A percentile compares a stretch with the other conserved stretches of the same genome.
These are phyloP conservation scores for Lutjanus campechanus DNA, from an alignment of 2,797 vertebrate species.

Conservation along the genomic window DNA sequence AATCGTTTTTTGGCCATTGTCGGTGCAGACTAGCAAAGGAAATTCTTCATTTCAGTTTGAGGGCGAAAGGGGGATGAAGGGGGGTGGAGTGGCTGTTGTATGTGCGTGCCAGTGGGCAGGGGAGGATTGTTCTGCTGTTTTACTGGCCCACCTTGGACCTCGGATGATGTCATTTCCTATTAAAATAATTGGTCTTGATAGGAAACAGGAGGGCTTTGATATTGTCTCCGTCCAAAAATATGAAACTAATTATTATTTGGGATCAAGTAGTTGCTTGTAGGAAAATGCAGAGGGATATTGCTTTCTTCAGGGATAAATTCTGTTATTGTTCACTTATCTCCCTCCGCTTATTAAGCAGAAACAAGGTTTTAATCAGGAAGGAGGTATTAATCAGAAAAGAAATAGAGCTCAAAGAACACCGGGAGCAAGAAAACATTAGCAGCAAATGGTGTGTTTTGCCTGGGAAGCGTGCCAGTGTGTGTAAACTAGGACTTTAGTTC, in stretches of 20 bases:
- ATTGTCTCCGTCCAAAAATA: constrained; percentile 57
- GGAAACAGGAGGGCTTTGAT: constrained; percentile 56
- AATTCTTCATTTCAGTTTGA: constrained; percentile 51
- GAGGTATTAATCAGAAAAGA: constrained; percentile 47
- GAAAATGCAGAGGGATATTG: constrained; percentile 47
- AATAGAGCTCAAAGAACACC: constrained; percentile 46
- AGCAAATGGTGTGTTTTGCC: constrained; percentile 46
- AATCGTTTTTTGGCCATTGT: constrained; percentile 79
- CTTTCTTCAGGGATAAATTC: constrained; percentile 43
- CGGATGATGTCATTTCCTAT: constrained; percentile 65
- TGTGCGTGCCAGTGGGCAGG: constrained; percentile 52
- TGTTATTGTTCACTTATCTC: constrained; percentile 53
- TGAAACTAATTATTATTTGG: constrained; percentile 72
- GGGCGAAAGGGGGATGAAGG: neutral
- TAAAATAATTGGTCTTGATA: constrained; percentile 67
- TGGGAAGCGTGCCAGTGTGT: constrained; percentile 49
- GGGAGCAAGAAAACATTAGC: constrained; percentile 51
- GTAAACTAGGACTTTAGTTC: constrained; percentile 46
- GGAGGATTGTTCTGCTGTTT: constrained; percentile 42
- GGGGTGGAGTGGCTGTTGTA: neutral
- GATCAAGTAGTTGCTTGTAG: constrained; percentile 34
- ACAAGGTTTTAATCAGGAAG: constrained; percentile 53
- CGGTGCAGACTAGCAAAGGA: constrained; percentile 51
- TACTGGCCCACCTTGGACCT: constrained; percentile 60
- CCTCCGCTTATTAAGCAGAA: constrained; percentile 46